Percentiles rank a stretch among this genome's conserved stretches.
Conservation (phyloP, 2,797 vertebrate species). For the Melanotaenia nigrans region DNA sequence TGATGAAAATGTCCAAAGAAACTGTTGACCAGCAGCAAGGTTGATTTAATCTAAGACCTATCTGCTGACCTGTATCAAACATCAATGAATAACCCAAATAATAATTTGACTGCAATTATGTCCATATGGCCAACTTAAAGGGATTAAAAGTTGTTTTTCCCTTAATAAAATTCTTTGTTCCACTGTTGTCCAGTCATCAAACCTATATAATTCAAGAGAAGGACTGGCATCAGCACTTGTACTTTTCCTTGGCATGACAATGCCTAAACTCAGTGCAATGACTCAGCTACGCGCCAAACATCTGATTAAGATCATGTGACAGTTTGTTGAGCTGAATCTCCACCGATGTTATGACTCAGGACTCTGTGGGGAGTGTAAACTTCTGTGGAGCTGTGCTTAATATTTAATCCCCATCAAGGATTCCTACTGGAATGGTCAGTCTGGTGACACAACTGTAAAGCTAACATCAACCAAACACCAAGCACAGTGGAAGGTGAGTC, state of each 20-base stretch:
- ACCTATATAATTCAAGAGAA: slow-evolving; percentile 25
- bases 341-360: slow-evolving; percentile 60
- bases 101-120: not conserved
- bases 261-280: slow-evolving; percentile 38
- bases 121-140: not conserved
- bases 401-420: slow-evolving; percentile 11
- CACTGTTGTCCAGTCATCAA: not conserved
- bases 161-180: not conserved
- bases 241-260: slow-evolving; percentile 42
- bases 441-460: slow-evolving; percentile 15
- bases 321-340: slow-evolving; percentile 35
- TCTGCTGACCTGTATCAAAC: not conserved
- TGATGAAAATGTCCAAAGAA: not conserved
- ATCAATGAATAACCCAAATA: not conserved
- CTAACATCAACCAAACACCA: slow-evolving; percentile 18
- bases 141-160: not conserved
- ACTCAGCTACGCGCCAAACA: slow-evolving; percentile 62
- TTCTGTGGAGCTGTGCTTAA: slow-evolving; percentile 22
- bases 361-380: slow-evolving; percentile 19
- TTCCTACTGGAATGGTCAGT: slow-evolving; percentile 25
- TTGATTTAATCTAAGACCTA: not conserved
- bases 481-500: slow-evolving; percentile 48
- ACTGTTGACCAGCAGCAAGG: not conserved
- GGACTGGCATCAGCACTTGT: slow-evolving; percentile 51
- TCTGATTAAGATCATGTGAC: slow-evolving; percentile 65